Evolutionary conservation across 2,113 vertebrate genomes (phyloP).

Genomic region (Gallinago media): DNA sequence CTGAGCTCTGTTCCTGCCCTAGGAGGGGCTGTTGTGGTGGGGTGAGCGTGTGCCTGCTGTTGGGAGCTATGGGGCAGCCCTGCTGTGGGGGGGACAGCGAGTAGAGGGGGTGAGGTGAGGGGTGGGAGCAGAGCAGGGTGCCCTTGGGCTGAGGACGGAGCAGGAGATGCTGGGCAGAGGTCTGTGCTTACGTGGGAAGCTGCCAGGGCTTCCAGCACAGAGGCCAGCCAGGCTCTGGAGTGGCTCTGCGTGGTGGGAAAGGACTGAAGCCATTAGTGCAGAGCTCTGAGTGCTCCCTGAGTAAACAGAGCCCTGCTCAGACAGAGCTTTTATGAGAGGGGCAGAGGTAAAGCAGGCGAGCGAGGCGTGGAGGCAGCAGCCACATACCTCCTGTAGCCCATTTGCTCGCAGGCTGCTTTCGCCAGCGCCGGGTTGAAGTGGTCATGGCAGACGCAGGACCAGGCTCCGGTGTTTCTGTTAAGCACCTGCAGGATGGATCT

Average conservation of each 20-base stretch:
- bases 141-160: accelerated
- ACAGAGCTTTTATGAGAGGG: not conserved
- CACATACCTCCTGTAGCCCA: constrained; percentile 86
- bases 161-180: not conserved
- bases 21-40: not conserved
- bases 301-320: accelerated
- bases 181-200: not conserved
- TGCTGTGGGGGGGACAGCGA: not conserved
- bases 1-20: not conserved
- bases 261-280: not conserved
- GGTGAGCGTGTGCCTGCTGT: accelerated
- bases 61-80: not conserved
- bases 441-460: constrained; percentile 85
- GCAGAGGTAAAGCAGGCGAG: not conserved
- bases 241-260: accelerated
- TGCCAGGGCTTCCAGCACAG: not conserved
- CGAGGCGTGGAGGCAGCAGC: not conserved
- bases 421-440: constrained; percentile 80
- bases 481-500: constrained; percentile 84
- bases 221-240: not conserved
- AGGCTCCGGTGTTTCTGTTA: constrained; percentile 33
- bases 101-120: not conserved
- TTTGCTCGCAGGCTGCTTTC: constrained; percentile 79
- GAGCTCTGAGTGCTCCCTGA: not conserved
- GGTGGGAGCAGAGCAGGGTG: not conserved